Evolutionary conservation across 2,113 vertebrate genomes (phyloP).

Genomic region (Oenanthe melanoleuca): DNA sequence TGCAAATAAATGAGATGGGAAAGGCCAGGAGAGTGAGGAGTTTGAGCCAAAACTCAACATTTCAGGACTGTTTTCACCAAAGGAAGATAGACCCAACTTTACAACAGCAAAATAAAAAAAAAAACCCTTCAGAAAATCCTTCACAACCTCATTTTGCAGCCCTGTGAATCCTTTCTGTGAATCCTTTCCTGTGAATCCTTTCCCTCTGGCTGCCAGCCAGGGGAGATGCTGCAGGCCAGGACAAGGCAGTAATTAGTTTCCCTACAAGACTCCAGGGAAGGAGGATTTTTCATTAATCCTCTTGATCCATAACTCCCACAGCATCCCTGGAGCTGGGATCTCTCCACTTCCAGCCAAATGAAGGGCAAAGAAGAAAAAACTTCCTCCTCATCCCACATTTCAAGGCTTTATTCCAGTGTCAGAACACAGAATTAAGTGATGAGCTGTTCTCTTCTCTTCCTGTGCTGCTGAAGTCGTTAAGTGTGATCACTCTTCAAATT

Average conservation of each 20-base stretch:
- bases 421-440: not conserved
- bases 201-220: not conserved
- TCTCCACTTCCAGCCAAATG: not conserved
- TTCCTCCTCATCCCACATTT: not conserved
- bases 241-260: not conserved
- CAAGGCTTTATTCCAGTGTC: not conserved
- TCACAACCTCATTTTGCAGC: not conserved
- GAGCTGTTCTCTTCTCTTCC: not conserved
- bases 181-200: not conserved
- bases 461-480: not conserved
- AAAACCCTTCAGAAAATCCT: not conserved
- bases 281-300: not conserved
- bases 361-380: not conserved
- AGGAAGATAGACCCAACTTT: not conserved
- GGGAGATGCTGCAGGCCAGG: not conserved
- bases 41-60: not conserved
- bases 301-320: not conserved
- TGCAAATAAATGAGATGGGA: not conserved
- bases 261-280: not conserved
- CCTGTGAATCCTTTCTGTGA: not conserved
- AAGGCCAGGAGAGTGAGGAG: not conserved
- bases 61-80: not conserved
- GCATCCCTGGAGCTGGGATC: not conserved
- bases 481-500: not conserved
- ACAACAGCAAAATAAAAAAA: not conserved